Percentiles rank a stretch among this genome's conserved stretches.
Conservation (phyloP, 2,797 vertebrate genomes). For the Mareca strepera region DNA sequence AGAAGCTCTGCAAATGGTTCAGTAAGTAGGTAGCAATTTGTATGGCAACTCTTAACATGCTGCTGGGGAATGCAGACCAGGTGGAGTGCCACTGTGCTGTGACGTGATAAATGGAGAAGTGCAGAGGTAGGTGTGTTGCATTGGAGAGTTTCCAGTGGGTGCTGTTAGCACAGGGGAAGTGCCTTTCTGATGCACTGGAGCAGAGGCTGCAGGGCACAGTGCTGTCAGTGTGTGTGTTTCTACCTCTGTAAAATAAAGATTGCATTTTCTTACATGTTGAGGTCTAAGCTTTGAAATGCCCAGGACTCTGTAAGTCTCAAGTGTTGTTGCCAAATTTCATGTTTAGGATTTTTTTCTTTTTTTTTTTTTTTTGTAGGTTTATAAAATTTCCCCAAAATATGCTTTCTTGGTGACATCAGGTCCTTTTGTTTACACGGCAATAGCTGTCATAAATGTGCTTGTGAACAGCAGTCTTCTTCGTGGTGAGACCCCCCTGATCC, state of each 20-base stretch:
- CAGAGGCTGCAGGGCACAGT: background rate
- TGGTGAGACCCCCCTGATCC: constrained; percentile 78
- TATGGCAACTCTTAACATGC: background rate
- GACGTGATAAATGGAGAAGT: background rate
- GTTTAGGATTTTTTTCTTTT: background rate
- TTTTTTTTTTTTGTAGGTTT: constrained; percentile 79
- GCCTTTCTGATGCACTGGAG: background rate
- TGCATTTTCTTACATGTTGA: background rate
- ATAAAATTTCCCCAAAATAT: constrained; percentile 87
- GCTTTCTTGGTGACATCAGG: constrained; percentile 92
- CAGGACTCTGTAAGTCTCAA: background rate
- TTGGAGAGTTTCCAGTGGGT: background rate
- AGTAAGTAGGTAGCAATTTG: background rate
- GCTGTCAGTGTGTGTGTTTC: background rate
- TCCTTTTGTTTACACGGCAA: constrained; percentile 90
- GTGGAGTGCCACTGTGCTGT: background rate
- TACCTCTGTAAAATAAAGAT: background rate
- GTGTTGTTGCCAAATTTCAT: background rate
- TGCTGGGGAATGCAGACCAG: background rate
- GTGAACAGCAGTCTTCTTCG: constrained; percentile 76
- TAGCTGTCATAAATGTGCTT: constrained; percentile 90
- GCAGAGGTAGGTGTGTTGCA: background rate
- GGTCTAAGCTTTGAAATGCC: background rate
- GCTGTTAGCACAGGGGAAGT: background rate
- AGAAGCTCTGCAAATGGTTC: background rate